A percentile compares a stretch with the other conserved stretches of the same genome.
Conservation (phyloP, 1,140 invertebrate species). For the Portunus trituberculatus region DNA sequence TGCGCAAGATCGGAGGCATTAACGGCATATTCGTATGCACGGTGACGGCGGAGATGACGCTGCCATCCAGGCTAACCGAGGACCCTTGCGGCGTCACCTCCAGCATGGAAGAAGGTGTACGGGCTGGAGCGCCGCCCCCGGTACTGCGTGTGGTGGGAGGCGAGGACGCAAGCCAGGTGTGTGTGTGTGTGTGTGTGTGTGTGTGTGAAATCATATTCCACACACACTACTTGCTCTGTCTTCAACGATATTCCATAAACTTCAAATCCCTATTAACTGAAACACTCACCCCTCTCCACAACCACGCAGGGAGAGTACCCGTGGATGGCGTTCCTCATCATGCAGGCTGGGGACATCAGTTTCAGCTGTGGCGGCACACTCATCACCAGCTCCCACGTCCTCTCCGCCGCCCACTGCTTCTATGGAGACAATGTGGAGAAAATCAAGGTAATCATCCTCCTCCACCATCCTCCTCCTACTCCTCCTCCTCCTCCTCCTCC, state of each 20-base stretch:
- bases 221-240: no score
- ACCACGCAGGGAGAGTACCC: conserved; percentile 37
- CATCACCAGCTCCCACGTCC: conserved; percentile 24
- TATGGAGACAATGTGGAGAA: conserved; percentile 40
- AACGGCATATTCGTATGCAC: conserved; percentile 37
- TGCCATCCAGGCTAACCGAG: background rate
- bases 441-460: conserved; percentile 34
- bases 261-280: no score
- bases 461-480: background rate
- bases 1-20: background rate
- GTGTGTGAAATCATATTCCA: background rate
- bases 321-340: conserved; percentile 73
- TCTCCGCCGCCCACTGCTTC: conserved; percentile 66
- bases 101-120: background rate
- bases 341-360: background rate
- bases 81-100: background rate
- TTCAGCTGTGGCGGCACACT: conserved; percentile 67
- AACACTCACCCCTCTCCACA: background rate
- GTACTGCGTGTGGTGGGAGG: conserved; percentile 43
- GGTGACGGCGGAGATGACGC: background rate
- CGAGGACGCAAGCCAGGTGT: background rate
- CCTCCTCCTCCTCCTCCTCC: background rate
- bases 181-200: background rate
- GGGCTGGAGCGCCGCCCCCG: background rate
- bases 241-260: no score